Evolutionary conservation across 2,888 invertebrate genomes (phyloP).

Genomic region (Melolontha melolontha): DNA sequence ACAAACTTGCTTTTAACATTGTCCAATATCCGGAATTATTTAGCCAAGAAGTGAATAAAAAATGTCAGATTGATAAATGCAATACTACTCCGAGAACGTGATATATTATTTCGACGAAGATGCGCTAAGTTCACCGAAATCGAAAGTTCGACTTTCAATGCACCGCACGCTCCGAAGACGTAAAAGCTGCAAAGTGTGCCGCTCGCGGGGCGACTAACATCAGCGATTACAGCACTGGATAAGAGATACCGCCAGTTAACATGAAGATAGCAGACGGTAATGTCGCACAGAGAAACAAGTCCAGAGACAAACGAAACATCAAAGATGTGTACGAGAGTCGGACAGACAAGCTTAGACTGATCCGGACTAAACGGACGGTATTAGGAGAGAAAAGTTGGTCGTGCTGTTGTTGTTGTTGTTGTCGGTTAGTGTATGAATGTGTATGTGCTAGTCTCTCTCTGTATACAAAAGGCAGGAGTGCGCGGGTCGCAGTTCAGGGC

Average conservation of each 20-base stretch:
- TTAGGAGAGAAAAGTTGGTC: neutral
- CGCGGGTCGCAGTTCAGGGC: constrained; percentile 51
- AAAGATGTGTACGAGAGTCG: too few species aligned
- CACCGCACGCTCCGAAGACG: neutral
- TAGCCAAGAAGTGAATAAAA: neutral
- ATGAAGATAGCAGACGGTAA: too few species aligned
- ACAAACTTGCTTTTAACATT: constrained; percentile 37
- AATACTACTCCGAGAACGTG: neutral
- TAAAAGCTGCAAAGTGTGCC: neutral
- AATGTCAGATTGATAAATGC: neutral
- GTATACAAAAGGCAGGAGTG: constrained; percentile 47
- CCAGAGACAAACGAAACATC: too few species aligned
- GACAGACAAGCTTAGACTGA: too few species aligned
- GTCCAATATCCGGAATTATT: constrained; percentile 4
- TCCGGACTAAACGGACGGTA: constrained; percentile 9
- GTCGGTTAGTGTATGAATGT: constrained; percentile 3
- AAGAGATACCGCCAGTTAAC: too few species aligned
- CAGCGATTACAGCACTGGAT: neutral
- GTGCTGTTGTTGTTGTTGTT: constrained; percentile 13
- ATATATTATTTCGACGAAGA: neutral
- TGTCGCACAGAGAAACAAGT: too few species aligned
- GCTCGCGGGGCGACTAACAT: neutral
- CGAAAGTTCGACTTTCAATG: constrained; percentile 2
- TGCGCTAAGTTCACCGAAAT: constrained; percentile 1
- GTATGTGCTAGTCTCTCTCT: constrained; percentile 14